Evolutionary conservation across 2,888 invertebrate species (phyloP).

Genomic region (Chymomyza caudatula): DNA sequence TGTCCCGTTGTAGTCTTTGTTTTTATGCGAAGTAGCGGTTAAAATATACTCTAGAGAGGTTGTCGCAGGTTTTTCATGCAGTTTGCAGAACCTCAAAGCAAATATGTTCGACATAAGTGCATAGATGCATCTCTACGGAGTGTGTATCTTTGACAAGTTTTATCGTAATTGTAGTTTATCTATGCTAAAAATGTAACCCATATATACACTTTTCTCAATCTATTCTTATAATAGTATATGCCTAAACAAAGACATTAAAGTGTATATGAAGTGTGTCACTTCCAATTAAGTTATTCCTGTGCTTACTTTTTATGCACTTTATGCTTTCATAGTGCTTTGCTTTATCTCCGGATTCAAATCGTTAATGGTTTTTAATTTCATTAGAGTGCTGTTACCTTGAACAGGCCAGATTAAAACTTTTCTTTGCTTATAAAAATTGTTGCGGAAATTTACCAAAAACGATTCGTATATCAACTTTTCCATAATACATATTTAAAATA

Average conservation of each 20-base stretch:
- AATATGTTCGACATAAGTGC: no score
- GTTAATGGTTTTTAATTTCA: conserved; percentile 3
- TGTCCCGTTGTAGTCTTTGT: conserved; percentile 20
- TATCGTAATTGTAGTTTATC: no score
- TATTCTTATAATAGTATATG: no score
- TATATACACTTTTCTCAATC: no score
- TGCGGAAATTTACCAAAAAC: background rate
- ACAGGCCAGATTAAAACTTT: background rate
- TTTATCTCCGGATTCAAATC: background rate
- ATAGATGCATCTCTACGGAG: no score
- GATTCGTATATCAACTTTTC: no score
- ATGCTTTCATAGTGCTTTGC: conserved; percentile 21
- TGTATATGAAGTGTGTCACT: background rate
- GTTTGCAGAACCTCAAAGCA: conserved; percentile 1
- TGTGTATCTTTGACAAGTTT: no score
- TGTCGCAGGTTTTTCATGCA: conserved; percentile 18
- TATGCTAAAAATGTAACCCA: no score
- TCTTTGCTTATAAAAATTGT: background rate
- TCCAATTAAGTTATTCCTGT: background rate
- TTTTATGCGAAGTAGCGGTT: conserved; percentile 2
- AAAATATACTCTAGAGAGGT: background rate
- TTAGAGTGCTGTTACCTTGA: background rate
- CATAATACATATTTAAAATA: no score
- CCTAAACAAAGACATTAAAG: background rate
- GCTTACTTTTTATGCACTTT: conserved; percentile 27